Conservation (phyloP, 2,113 vertebrate genomes). For the Panthera uncia region DNA sequence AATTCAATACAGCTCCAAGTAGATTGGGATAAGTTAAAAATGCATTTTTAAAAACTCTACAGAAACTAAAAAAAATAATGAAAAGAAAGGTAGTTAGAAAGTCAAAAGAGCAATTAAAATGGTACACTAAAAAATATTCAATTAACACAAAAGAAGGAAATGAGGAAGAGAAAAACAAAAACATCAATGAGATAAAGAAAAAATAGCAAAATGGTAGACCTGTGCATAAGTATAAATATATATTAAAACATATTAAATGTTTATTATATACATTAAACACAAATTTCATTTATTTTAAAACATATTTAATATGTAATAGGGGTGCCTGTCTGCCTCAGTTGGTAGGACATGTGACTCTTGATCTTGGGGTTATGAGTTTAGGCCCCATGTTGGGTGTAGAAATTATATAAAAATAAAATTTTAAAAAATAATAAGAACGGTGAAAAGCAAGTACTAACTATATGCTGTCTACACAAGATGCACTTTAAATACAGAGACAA, state of each 20-base stretch:
- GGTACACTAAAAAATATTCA: not conserved
- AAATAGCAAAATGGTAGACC: not conserved
- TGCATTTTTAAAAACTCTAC: not conserved
- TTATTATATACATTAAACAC: not conserved
- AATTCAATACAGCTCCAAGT: not conserved
- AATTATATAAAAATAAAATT: not conserved
- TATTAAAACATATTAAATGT: not conserved
- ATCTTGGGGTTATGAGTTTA: not conserved
- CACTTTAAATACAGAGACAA: not conserved
- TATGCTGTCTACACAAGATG: not conserved
- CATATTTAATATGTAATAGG: not conserved
- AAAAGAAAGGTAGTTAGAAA: not conserved
- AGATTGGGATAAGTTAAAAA: not conserved
- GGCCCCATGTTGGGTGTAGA: not conserved
- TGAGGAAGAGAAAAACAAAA: not conserved
- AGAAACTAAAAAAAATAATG: not conserved
- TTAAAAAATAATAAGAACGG: not conserved
- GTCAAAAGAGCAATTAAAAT: not conserved
- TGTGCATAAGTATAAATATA: not conserved
- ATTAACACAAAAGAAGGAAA: not conserved
- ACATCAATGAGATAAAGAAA: not conserved
- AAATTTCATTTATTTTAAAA: not conserved
- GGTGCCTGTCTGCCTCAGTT: not conserved
- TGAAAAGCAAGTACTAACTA: not conserved
- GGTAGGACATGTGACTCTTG: not conserved